Conservation (phyloP, 2,113 vertebrate genomes). For the Psittacus erithacus region DNA sequence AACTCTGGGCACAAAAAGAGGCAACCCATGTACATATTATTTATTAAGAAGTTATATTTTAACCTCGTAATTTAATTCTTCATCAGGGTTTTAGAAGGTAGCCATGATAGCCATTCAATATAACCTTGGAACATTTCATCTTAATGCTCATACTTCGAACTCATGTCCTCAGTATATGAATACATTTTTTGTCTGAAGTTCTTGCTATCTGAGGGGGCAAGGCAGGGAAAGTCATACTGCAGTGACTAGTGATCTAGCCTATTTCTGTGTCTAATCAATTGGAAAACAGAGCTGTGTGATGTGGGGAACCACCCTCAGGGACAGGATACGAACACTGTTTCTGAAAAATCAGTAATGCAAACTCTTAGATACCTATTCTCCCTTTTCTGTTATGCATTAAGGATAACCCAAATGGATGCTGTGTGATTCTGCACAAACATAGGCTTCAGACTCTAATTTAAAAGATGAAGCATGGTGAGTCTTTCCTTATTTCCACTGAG, state of each 20-base stretch:
- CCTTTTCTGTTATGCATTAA: neutral
- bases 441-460: neutral
- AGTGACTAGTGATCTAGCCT: neutral
- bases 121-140: neutral
- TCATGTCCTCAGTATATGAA: neutral
- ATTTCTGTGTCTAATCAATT: neutral
- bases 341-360: neutral
- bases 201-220: neutral
- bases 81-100: neutral
- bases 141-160: neutral
- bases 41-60: neutral
- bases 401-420: neutral
- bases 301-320: neutral
- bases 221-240: neutral
- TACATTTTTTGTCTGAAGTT: neutral
- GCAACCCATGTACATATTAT: neutral
- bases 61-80: neutral
- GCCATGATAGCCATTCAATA: neutral
- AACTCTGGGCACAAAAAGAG: neutral
- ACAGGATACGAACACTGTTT: neutral
- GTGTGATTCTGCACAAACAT: neutral
- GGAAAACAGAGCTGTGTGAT: neutral
- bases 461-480: neutral
- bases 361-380: neutral
- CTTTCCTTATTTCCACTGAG: neutral